Conservation (phyloP, 92 coral and sea anemone genomes). For the Porites divaricata region DNA sequence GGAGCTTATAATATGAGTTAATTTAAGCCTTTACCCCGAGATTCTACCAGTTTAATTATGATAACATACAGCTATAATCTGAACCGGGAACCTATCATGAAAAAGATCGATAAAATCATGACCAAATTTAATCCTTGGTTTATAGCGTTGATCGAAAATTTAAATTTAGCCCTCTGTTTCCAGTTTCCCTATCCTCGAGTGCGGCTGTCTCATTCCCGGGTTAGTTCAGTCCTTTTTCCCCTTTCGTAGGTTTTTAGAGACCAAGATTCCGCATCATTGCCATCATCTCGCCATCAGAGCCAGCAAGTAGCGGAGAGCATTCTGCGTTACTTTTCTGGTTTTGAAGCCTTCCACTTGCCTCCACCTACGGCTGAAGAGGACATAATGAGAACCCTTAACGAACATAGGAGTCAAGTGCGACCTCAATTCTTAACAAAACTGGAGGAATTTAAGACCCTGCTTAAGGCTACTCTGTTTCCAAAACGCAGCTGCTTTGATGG, state of each 20-base stretch:
- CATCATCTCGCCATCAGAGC: background rate
- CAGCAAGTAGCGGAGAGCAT: constrained; percentile 25
- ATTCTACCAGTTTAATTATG: too few relatives aligned
- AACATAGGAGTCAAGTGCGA: background rate
- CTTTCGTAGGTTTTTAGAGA: constrained; percentile 20
- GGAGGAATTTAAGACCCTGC: constrained; percentile 1
- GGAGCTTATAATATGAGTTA: too few relatives aligned
- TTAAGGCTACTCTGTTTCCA: constrained; percentile 1
- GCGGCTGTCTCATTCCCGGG: too few relatives aligned
- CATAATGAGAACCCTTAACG: constrained; percentile 2
- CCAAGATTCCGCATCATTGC: background rate
- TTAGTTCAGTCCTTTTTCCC: background rate
- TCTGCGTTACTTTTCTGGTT: constrained; percentile 17
- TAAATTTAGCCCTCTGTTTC: too few relatives aligned
- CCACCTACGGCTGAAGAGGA: constrained; percentile 4
- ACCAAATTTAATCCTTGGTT: too few relatives aligned
- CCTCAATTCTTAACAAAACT: background rate
- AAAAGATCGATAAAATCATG: too few relatives aligned
- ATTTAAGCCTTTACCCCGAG: background rate
- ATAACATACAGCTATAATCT: too few relatives aligned
- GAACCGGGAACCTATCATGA: too few relatives aligned
- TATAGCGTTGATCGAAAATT: too few relatives aligned
- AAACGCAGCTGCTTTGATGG: constrained; percentile 9
- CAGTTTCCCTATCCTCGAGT: too few relatives aligned
- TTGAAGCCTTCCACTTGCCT: background rate